Conservation (phyloP, 2,797 vertebrate genomes). For the Nannoperca obscura region DNA sequence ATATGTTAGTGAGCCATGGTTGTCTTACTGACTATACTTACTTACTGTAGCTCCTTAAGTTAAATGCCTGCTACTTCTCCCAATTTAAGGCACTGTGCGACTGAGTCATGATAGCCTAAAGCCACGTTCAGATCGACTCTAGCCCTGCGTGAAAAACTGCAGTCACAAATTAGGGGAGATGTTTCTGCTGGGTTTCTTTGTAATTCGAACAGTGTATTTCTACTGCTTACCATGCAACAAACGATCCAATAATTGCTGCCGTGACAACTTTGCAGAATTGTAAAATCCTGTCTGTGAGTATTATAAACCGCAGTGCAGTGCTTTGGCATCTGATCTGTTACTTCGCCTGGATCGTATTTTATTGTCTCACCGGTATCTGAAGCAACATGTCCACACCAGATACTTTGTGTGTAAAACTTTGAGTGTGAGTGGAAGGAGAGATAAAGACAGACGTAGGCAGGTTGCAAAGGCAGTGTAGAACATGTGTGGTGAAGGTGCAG, state of each 20-base stretch:
- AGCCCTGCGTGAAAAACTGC: background rate
- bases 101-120: background rate
- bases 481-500: slow-evolving; percentile 14
- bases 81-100: background rate
- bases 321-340: slow-evolving; percentile 10
- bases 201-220: background rate
- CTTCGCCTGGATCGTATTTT: background rate
- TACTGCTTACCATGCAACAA: background rate
- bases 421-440: background rate
- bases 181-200: background rate
- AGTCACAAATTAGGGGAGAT: background rate
- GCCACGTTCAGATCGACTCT: background rate
- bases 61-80: slow-evolving; percentile 5
- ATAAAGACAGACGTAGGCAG: background rate
- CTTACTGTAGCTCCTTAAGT: background rate
- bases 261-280: background rate
- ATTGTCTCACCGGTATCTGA: slow-evolving; percentile 3
- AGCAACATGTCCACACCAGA: background rate
- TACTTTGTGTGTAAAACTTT: slow-evolving; percentile 1
- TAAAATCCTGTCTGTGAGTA: background rate
- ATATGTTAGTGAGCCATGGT: slow-evolving; percentile 3
- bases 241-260: background rate
- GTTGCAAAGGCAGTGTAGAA: background rate
- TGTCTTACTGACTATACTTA: slow-evolving; percentile 18
- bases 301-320: background rate